Percentiles rank a stretch among this genome's conserved stretches.
These are phyloP conservation scores for Tachysurus vachellii DNA, from an alignment of 2,113 vertebrate species.

Conservation along the genomic window DNA sequence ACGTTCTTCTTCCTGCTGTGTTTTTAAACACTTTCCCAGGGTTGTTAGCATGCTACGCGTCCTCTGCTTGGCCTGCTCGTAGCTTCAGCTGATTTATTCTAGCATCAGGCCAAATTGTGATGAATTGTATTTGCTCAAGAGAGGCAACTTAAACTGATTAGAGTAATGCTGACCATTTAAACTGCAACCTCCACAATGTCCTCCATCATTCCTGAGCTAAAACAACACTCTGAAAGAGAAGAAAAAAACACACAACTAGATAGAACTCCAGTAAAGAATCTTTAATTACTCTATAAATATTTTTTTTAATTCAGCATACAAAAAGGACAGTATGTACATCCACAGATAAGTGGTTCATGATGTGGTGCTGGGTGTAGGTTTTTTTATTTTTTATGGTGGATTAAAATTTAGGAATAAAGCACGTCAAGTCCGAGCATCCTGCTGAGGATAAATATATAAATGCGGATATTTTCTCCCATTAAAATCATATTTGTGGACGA, in stretches of 20 bases:
- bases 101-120: constrained; percentile 50
- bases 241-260: constrained; percentile 14
- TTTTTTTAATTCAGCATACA: constrained; percentile 87
- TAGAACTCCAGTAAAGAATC: constrained; percentile 64
- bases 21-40: constrained; percentile 67
- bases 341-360: constrained; percentile 87
- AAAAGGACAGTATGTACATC: constrained; percentile 91
- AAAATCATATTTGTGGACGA: constrained; percentile 54
- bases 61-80: constrained; percentile 52
- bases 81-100: constrained; percentile 55
- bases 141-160: constrained; percentile 54
- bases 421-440: constrained; percentile 55
- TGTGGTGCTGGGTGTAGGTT: constrained; percentile 55
- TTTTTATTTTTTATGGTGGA: not conserved
- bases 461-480: constrained; percentile 55
- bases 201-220: constrained; percentile 31
- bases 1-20: not conserved
- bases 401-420: constrained; percentile 58
- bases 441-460: constrained; percentile 63
- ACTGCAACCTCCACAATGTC: constrained; percentile 28
- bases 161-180: constrained; percentile 40
- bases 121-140: constrained; percentile 62
- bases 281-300: constrained; percentile 94
- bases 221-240: constrained; percentile 16
- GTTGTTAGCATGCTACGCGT: constrained; percentile 49